Base-by-base conservation (phyloP, 2,113 vertebrate species). In the Chloropsis hardwickii region DNA sequence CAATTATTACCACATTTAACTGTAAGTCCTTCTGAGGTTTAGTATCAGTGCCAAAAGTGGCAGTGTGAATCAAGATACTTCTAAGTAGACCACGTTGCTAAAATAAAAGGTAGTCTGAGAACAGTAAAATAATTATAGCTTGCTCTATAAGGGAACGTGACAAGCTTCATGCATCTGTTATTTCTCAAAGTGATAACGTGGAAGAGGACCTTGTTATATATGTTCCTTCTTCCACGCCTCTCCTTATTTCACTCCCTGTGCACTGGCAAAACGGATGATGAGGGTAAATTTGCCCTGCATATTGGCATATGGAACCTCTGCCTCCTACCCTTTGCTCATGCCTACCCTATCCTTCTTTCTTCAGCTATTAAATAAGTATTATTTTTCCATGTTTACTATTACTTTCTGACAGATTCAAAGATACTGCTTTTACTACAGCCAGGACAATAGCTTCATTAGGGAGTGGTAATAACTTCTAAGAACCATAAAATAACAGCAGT, bases 71-170 rank as follows among this genome's bases (percentile, higher is more conserved):
- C 7, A 86, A 81, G 21, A 66, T 14, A 16, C 4, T 48, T 65
- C 11, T 18, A 77, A 45, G 13, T 31, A 76, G 21, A 66, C n/a
- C 14, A 51, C 0, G 0, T 31, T 64, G 22, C 17, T 85, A 64
- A 84, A 87, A 67, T 39, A 44, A 14, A 79, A 76, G 13, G 13
- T 24, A 82, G 7, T 20, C 22, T 65, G 31, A 11, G 28, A 88
- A 61, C 6, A 69, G 25, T 25, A 19, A 94, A 86, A 61, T n/a
- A 65, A 80, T 92, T 65, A 35, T 5, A 77, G 11, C 12, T 85
- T 76, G 6, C 2, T 80, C 2, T 83, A 2, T 17, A 72, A 50
- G 6, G 12, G 14, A 81, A 40, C 51, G 8, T 65, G 27, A 8
- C 7, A 53, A 39, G 4, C 53, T 79, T 58, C 19, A 51, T 35